Base-by-base conservation (phyloP, 2,888 invertebrate species). In the Salpingus planirostris region DNA sequence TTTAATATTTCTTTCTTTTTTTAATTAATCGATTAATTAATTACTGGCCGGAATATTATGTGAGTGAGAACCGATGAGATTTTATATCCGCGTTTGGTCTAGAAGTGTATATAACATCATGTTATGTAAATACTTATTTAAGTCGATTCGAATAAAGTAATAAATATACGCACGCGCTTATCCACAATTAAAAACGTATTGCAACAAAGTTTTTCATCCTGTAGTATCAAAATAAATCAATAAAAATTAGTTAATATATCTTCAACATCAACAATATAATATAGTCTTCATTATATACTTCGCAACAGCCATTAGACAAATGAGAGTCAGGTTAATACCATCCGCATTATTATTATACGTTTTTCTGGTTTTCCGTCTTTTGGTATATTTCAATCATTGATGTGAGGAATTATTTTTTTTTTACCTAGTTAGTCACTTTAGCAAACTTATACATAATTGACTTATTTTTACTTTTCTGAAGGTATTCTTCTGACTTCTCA, bases 221-320 rank as follows among this genome's bases (percentile, higher is more conserved):
- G 45, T 47, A 47, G 53, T 57, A 54, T 57, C 55, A 57, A 57
- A 56, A 55, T 54, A 57, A 60, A 53, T 49, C 44, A 56, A 55
- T 57, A 51, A 55, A 57, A 58, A 57, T 56, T 46, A 52, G 46
- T 54, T 50, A 56, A 55, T 57, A 57, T 54, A 56, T 56, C 46
- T 55, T 51, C 49, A 57, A 57, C 56, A 58, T 57, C 52, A 60
- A 60, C 59, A 60, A 60, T 50, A 52, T 55, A 44, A 55, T 55
- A 57, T 52, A 54, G 52, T 51, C 46, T 52, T 54, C 50, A 47
- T 50, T 57, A 59, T 61, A 60, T 59, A 60, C 60, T 60, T 61
- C 50, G 60, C 61, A 62, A 61, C 62, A 62, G 62, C 62, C 62
- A 59, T 56, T 51, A 42, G 43, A 50, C 52, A 55, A 56, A 55